Conservation (phyloP, 2,888 invertebrate genomes). For the Drosophila stalkeri region DNA sequence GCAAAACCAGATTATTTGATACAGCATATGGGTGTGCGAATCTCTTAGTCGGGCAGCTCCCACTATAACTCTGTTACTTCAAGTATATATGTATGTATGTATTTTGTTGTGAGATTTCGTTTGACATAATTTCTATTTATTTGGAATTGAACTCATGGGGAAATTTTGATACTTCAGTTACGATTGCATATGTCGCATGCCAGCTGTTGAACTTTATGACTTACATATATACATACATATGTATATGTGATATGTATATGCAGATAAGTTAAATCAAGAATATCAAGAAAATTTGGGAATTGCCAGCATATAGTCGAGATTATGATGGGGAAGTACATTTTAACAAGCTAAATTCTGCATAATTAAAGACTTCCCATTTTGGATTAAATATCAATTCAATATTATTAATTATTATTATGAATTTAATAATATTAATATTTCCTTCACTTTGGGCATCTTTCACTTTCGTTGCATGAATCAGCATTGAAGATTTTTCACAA, state of each 20-base stretch:
- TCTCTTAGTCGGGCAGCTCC: background rate
- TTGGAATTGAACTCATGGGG: constrained; percentile 63
- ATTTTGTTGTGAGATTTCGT: constrained; percentile 61
- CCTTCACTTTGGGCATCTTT: background rate
- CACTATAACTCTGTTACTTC: no score
- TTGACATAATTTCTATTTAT: constrained; percentile 80
- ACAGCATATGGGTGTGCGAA: background rate
- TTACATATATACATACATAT: background rate
- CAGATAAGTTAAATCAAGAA: background rate
- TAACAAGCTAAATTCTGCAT: background rate
- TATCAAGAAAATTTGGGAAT: background rate
- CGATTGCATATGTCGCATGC: constrained; percentile 36
- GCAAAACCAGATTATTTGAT: background rate
- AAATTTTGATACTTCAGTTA: constrained; percentile 39
- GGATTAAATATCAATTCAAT: background rate
- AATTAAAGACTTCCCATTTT: background rate
- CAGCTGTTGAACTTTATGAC: background rate
- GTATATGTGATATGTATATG: background rate
- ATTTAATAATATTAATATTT: background rate
- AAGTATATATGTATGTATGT: background rate
- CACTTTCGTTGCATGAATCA: constrained; percentile 50
- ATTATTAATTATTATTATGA: no score
- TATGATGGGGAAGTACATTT: background rate
- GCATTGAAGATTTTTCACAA: constrained; percentile 20
- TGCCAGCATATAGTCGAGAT: background rate